Evolutionary conservation across 2,888 invertebrate species (phyloP), one percentile per base, ranked within the genome.

Genomic region (Hypercompe scribonia): DNA sequence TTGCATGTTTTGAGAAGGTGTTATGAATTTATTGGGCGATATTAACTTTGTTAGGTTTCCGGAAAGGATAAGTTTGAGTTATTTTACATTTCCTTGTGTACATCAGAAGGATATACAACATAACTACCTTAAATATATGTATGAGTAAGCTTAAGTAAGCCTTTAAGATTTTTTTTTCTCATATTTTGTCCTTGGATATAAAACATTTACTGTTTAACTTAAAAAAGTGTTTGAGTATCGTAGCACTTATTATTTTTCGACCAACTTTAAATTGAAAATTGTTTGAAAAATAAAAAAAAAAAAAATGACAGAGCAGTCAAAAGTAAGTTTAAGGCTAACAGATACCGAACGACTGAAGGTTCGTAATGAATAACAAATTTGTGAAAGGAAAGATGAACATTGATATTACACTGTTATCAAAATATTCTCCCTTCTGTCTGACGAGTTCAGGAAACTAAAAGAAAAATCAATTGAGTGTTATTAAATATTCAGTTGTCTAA

Each of bases 1-100:
- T 76, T 39, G 68, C 7, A 28, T 28, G 11, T 68, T 36, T 81
- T 83, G 78, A 81, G 84, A 79, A 81, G 76, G 80, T 78, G 78
- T 77, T 75, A 78, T 81, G 84, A 81, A 80, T 72, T 76, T 75
- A 71, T 71, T 80, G 77, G 70, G 77, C 71, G 85, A 82, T 82
- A 75, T 80, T 15, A 54, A 70, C 75, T 70, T 77, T 78, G 78
- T 81, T 73, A 76, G 81, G 81, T 85, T 87, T 86, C 74, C 76
- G 78, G 79, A 74, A 72, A 72, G 75, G 69, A 76, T 71, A 72
- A 66, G 10, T 11, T 42, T 76, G 72, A 63, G 73, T 71, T 75
- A 28, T 10, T 58, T 65, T 58, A 58, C 4, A 61, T 61, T 61
- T 61, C 5, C 1, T 61, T 61, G 3, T 31, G 13, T 15, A 31